Evolutionary conservation across 2,113 vertebrate genomes (phyloP).

Genomic region (Nerophis ophidion): DNA sequence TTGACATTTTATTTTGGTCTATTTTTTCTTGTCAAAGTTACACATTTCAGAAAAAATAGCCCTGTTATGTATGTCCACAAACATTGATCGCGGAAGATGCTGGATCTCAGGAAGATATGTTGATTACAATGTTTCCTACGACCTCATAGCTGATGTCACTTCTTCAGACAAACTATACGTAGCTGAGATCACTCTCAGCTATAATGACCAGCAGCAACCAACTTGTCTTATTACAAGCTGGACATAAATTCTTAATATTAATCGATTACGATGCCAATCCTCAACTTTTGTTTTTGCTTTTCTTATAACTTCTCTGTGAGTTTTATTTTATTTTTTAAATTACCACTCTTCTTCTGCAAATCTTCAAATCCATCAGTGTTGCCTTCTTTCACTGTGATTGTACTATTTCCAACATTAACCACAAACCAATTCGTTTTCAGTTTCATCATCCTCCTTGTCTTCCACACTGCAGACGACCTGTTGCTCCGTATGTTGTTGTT

Average conservation of each 20-base stretch:
- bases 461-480: constrained; percentile 9
- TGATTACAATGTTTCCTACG: too few species aligned
- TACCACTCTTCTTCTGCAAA: constrained; percentile 2
- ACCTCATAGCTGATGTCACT: neutral
- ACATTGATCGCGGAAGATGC: too few species aligned
- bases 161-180: neutral
- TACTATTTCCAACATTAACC: constrained; percentile 26
- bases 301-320: constrained; percentile 22
- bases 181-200: too few species aligned
- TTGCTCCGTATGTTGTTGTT: constrained; percentile 10
- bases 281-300: constrained; percentile 28
- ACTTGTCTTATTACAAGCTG: too few species aligned
- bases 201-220: neutral
- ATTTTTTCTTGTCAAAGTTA: too few species aligned
- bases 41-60: too few species aligned
- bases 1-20: too few species aligned
- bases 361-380: constrained; percentile 2
- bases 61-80: too few species aligned
- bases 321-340: constrained; percentile 5
- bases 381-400: constrained; percentile 22
- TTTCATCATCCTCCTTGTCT: constrained; percentile 13
- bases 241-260: neutral
- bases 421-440: constrained; percentile 37
- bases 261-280: neutral
- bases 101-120: too few species aligned